Base-by-base conservation (phyloP, 2,113 vertebrate species). In the Apaloderma vittatum region DNA sequence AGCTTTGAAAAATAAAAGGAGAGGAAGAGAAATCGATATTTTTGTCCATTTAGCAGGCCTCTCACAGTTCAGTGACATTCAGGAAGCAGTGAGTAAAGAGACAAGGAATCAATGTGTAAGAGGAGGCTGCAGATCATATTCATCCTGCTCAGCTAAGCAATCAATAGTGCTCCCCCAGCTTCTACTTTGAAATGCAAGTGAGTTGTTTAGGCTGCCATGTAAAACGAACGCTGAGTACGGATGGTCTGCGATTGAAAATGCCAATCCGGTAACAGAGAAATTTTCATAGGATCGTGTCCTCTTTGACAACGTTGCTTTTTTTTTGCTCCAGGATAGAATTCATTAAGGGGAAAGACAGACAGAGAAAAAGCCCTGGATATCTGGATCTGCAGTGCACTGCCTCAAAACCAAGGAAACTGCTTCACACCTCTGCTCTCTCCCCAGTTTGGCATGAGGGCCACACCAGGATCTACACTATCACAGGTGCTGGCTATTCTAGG, bases 1-100 rank as follows among this genome's bases (percentile, higher is more conserved):
- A 96, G 93, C 92, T 98, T 97, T 97, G 48, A 63, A 81, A 97
- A 97, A 94, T 94, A 65, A 86, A 77, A 91, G 63, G 88, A 76
- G 52, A 48, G 95, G 57, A 76, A 95, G 97, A 93, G 34, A 93
- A 98, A 98, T 98, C 98, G 97, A 98, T 98, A 97, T 94, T 96
- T 97, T 94, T 98, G 94, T 90, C 97, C 97, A 97, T 98, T 97
- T 97, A 98, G 96, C 76, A 95, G 70, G 94, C 81, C 95, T 98
- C 97, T 98, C 76, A 65, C 95, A 93, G 90, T 83, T 97, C 97
- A 97, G 94, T 91, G 73, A 97, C 94, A 95, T 96, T 98, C 97
- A 95, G 86, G 85, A 84, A 93, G 90, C 23, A 43, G 81, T 94
- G 91, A 94, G 91, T 94, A 96, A 95, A 95, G 94, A 97, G 95